Evolutionary conservation across 2,888 invertebrate genomes (phyloP).

Genomic region (Zygogramma bicolorata): DNA sequence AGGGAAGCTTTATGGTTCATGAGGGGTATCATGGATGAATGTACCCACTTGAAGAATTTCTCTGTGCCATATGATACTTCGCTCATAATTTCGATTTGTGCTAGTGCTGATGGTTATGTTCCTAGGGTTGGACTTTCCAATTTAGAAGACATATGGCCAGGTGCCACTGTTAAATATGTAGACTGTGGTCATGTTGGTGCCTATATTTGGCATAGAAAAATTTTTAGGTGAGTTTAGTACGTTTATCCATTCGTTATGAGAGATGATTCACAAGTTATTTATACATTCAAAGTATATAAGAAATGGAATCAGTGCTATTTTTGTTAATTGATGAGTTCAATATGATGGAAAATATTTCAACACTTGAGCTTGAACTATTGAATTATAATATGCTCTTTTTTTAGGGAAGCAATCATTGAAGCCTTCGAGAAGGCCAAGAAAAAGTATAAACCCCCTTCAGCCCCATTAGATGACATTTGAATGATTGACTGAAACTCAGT

Average conservation of each 20-base stretch:
- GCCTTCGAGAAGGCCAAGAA: slow-evolving; percentile 79
- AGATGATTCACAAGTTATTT: too few species aligned
- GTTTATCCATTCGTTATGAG: too few species aligned
- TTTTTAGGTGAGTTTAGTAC: slow-evolving; percentile 79
- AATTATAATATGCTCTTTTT: too few species aligned
- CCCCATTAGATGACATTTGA: slow-evolving; percentile 45
- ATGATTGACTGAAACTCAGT: slow-evolving; percentile 25
- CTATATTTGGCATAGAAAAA: slow-evolving; percentile 86
- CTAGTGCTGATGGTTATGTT: slow-evolving; percentile 90
- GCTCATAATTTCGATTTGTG: slow-evolving; percentile 91
- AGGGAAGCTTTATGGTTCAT: slow-evolving; percentile 91
- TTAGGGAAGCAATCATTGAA: slow-evolving; percentile 80
- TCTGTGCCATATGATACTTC: slow-evolving; percentile 89
- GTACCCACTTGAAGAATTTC: slow-evolving; percentile 95
- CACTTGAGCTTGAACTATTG: too few species aligned
- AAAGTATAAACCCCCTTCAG: slow-evolving; percentile 53
- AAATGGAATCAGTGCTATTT: too few species aligned
- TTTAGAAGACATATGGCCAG: slow-evolving; percentile 93
- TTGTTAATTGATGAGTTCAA: too few species aligned
- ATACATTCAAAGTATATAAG: too few species aligned
- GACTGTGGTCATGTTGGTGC: slow-evolving; percentile 92
- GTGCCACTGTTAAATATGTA: slow-evolving; percentile 87
- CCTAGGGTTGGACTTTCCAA: slow-evolving; percentile 86
- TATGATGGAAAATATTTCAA: too few species aligned
- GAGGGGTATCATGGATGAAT: slow-evolving; percentile 98